These are phyloP conservation scores for Branchipolynoe longqiensis DNA, from an alignment of 2,888 invertebrate genomes.

Conservation along the genomic window DNA sequence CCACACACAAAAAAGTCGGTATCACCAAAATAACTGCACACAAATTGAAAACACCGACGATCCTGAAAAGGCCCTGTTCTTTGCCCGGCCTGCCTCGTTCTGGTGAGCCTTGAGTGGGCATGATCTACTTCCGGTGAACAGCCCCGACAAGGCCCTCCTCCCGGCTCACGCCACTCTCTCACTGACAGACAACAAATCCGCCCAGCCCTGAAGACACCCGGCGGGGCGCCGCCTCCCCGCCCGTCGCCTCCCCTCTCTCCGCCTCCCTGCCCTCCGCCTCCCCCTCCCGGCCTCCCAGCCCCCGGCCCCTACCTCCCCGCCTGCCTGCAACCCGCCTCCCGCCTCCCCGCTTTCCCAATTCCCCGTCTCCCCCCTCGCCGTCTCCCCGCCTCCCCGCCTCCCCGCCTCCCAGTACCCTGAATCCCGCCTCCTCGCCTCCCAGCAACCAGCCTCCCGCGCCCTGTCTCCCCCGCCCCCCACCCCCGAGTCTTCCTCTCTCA, in stretches of 20 bases:
- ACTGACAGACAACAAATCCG: neutral
- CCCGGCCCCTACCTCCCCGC: neutral
- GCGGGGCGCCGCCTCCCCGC: neutral
- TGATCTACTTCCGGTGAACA: no score
- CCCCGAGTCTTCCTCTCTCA: neutral
- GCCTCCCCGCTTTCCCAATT: neutral
- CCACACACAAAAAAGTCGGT: no score
- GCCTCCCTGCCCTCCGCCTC: neutral
- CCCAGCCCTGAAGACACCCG: neutral
- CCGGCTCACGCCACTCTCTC: neutral
- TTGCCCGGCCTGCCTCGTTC: no score
- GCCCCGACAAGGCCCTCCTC: no score
- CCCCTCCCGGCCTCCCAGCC: constrained; percentile 3
- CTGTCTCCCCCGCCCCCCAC: neutral
- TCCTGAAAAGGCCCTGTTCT: no score
- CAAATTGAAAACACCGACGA: no score
- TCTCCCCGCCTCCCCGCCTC: neutral
- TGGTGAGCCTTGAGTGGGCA: no score
- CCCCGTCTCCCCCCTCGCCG: neutral
- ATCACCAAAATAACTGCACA: no score
- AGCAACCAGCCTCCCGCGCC: neutral
- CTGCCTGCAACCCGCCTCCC: neutral
- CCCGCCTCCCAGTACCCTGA: neutral
- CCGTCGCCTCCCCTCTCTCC: neutral
- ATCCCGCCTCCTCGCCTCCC: constrained; percentile 1